phyloP scores from a whole-genome alignment of 2,797 vertebrate genomes.

The Malacoraja senta region DNA sequence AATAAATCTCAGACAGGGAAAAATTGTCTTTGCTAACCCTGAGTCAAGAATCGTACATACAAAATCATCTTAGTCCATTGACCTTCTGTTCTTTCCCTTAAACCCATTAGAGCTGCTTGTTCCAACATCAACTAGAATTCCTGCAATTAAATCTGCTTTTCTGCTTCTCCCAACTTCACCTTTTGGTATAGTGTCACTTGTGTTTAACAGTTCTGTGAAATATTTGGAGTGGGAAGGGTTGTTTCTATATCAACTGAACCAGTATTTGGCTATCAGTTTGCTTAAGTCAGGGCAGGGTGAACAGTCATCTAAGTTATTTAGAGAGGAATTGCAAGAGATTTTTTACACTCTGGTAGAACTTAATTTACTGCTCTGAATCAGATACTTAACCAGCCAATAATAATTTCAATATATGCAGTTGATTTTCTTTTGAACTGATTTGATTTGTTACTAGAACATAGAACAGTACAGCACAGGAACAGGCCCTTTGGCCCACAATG shows the following conservation, averaged over 20 bases:
- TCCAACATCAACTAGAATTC: neutral
- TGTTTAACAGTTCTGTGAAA: neutral
- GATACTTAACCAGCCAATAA: neutral
- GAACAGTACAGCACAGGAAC: no score
- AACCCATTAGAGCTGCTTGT: no score
- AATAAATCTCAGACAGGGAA: neutral
- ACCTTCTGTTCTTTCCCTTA: neutral
- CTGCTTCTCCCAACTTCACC: neutral
- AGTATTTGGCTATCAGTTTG: neutral
- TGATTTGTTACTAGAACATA: neutral
- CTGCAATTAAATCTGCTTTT: neutral
- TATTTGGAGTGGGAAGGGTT: neutral
- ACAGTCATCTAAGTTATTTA: neutral
- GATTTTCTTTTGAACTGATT: slow-evolving; percentile 2
- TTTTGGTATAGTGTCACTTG: neutral
- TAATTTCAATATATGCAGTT: neutral
- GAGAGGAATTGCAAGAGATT: neutral
- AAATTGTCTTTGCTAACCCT: neutral
- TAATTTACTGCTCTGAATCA: neutral
- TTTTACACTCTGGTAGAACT: neutral
- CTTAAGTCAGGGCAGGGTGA: neutral
- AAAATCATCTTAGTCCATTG: neutral
- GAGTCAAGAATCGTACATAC: neutral
- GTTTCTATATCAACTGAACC: neutral
- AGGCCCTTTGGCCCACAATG: no score